A percentile compares a stretch with the other conserved stretches of the same genome.
Evolutionary conservation across 2,797 vertebrate species (phyloP).

Genomic region (Prionace glauca): DNA sequence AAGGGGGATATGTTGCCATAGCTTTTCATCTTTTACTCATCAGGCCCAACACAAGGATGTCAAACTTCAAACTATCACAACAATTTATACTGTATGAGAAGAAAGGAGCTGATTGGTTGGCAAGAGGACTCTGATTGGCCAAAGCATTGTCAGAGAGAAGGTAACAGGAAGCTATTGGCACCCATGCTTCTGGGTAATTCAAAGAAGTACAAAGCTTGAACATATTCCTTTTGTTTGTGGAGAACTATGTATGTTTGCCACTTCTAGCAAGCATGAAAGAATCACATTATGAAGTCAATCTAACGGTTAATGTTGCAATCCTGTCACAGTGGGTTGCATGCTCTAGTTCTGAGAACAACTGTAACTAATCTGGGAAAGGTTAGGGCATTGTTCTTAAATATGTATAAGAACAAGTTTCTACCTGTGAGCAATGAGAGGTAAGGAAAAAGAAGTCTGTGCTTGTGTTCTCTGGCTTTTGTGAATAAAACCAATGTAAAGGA

Average conservation of each 20-base stretch:
- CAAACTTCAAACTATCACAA: no score
- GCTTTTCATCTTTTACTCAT: not conserved
- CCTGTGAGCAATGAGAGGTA: no score
- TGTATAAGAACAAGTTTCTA: no score
- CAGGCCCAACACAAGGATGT: not conserved
- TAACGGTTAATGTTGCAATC: no score
- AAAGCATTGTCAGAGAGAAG: not conserved
- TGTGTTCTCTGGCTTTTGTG: no score
- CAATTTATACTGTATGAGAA: not conserved
- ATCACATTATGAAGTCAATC: not conserved
- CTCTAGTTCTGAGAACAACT: no score
- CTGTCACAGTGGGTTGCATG: no score
- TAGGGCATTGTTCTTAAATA: no score
- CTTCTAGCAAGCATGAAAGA: not conserved
- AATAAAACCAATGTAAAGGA: no score
- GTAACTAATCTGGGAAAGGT: no score
- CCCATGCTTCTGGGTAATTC: not conserved
- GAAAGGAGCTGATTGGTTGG: not conserved
- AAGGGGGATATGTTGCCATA: not conserved
- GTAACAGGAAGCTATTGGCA: not conserved
- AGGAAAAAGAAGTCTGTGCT: no score
- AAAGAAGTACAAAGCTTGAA: not conserved
- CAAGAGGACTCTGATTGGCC: not conserved
- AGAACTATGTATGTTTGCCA: not conserved
- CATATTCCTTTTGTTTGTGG: no score